phyloP scores from a whole-genome alignment of 2,113 vertebrate genomes.

The Solea solea region DNA sequence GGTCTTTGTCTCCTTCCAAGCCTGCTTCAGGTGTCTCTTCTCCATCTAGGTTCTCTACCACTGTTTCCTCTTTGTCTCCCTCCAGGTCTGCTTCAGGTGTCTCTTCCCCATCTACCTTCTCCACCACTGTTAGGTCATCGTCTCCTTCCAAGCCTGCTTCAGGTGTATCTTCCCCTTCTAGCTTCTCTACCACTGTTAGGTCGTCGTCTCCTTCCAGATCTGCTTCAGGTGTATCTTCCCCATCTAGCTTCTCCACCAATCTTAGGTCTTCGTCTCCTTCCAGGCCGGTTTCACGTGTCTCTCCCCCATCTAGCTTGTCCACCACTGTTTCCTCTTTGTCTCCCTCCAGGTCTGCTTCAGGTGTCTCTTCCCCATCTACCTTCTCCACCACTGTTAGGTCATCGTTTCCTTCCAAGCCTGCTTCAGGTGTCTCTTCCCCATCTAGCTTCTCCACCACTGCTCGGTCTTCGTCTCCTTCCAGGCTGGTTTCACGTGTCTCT shows the following conservation, averaged over 20 bases:
- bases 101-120: slow-evolving; percentile 12
- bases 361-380: too few relatives aligned
- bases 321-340: too few relatives aligned
- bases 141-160: slow-evolving; percentile 17
- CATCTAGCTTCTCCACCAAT: too few relatives aligned
- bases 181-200: slow-evolving; percentile 3
- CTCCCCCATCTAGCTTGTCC: too few relatives aligned
- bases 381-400: too few relatives aligned
- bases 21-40: too few relatives aligned
- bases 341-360: too few relatives aligned
- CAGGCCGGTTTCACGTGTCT: too few relatives aligned
- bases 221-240: background rate
- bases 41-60: background rate
- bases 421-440: background rate
- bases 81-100: background rate
- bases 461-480: slow-evolving; percentile 14
- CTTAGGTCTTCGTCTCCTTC: too few relatives aligned
- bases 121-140: slow-evolving; percentile 2
- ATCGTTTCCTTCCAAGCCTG: too few relatives aligned
- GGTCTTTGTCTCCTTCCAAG: too few relatives aligned
- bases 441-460: slow-evolving; percentile 8
- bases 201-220: slow-evolving; percentile 12
- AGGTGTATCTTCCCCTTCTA: slow-evolving; percentile 6
- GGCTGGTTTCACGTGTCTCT: background rate
- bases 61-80: slow-evolving; percentile 9